Conservation (phyloP, 2,888 invertebrate species). For the Drosophila infuscata region DNA sequence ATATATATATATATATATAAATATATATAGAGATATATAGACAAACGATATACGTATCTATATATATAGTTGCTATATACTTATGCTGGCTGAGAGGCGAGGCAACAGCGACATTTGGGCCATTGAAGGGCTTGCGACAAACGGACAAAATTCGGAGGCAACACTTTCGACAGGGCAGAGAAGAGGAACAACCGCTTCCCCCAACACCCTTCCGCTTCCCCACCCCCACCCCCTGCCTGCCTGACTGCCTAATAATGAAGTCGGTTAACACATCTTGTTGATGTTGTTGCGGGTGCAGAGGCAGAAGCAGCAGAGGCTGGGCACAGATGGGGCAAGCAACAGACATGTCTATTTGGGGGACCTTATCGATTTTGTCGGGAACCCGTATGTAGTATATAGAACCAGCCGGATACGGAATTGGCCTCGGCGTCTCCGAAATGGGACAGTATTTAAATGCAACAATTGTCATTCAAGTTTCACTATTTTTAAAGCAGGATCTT, state of each 20-base stretch:
- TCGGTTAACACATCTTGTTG: slow-evolving; percentile 74
- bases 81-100: slow-evolving; percentile 9
- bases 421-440: slow-evolving; percentile 54
- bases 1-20: slow-evolving; percentile 1
- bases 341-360: slow-evolving; percentile 76
- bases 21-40: slow-evolving; percentile 5
- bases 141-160: slow-evolving; percentile 41
- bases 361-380: slow-evolving; percentile 73
- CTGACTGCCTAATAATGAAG: slow-evolving; percentile 71
- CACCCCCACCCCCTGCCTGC: neutral
- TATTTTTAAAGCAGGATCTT: slow-evolving; percentile 22
- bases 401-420: slow-evolving; percentile 19
- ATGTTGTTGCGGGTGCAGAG: slow-evolving; percentile 51
- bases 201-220: too few species aligned
- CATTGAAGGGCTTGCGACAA: slow-evolving; percentile 39
- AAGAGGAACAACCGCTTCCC: neutral
- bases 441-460: slow-evolving; percentile 78
- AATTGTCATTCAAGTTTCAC: slow-evolving; percentile 74
- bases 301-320: slow-evolving; percentile 6
- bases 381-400: slow-evolving; percentile 16
- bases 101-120: slow-evolving; percentile 25
- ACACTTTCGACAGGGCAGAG: slow-evolving; percentile 43
- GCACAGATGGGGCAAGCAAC: slow-evolving; percentile 22
- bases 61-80: slow-evolving; percentile 11
- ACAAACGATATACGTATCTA: slow-evolving; percentile 1